A percentile compares a stretch with the other conserved stretches of the same genome.
phyloP scores from a whole-genome alignment of 2,888 invertebrate genomes.

The Choreutis nemorana region DNA sequence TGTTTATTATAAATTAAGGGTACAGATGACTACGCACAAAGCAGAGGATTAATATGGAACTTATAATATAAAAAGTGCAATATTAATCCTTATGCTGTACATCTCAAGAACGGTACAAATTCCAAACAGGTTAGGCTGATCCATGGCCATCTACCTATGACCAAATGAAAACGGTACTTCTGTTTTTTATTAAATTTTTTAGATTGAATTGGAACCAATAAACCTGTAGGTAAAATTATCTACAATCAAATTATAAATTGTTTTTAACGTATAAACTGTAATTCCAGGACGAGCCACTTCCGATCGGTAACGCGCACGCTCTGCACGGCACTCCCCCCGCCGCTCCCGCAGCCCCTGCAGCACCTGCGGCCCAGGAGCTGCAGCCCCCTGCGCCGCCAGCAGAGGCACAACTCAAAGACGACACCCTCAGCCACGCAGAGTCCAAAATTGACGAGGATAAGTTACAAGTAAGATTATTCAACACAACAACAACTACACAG shows the following conservation, averaged over 20 bases:
- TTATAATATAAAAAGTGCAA: too few relatives aligned
- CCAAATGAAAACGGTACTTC: too few relatives aligned
- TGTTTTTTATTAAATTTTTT: too few relatives aligned
- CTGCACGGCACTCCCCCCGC: conserved; percentile 38
- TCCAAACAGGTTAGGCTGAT: too few relatives aligned
- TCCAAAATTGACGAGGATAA: conserved; percentile 56
- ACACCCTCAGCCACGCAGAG: conserved; percentile 49
- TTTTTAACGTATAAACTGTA: conserved; percentile 1
- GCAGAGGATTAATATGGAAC: too few relatives aligned
- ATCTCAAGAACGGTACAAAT: too few relatives aligned
- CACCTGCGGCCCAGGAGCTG: conserved; percentile 16
- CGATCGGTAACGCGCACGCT: conserved; percentile 53
- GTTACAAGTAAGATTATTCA: conserved; percentile 49
- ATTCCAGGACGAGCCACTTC: conserved; percentile 49
- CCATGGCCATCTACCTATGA: too few relatives aligned
- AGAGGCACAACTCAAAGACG: conserved; percentile 35
- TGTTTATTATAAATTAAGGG: too few relatives aligned
- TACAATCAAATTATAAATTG: background rate
- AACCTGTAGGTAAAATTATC: background rate
- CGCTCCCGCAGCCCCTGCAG: conserved; percentile 16
- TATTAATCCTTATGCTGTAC: too few relatives aligned
- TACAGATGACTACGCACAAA: too few relatives aligned
- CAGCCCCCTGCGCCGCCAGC: conserved; percentile 20
- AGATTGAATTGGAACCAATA: too few relatives aligned
- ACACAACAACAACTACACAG: too few relatives aligned